Percentiles rank a stretch among this genome's conserved stretches.
Conservation (phyloP, 2,888 invertebrate species). For the Apodemia mormo region DNA sequence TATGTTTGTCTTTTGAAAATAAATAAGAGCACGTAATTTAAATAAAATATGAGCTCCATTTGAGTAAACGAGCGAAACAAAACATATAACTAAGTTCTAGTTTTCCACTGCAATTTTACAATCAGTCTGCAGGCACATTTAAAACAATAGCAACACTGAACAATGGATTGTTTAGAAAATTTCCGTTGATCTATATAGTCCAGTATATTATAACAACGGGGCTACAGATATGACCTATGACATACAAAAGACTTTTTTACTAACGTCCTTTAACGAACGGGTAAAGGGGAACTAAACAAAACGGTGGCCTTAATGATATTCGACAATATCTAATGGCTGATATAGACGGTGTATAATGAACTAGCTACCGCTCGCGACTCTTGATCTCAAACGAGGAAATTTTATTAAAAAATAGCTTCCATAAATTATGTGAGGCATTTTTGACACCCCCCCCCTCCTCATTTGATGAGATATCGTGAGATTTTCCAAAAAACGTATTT, state of each 20-base stretch:
- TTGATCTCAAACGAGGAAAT: no score
- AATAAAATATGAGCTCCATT: neutral
- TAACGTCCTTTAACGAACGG: neutral
- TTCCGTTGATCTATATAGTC: neutral
- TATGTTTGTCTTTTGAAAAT: no score
- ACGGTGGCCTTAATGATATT: no score
- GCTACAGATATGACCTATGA: neutral
- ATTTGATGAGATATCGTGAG: no score
- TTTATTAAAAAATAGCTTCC: no score
- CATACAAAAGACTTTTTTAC: neutral
- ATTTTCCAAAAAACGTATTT: no score
- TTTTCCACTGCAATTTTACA: slow-evolving; percentile 4
- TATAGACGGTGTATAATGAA: no score
- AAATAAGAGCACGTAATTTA: neutral
- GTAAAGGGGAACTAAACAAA: neutral
- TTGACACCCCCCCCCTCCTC: no score
- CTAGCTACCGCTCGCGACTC: no score
- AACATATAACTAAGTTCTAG: neutral
- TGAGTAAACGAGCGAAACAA: neutral
- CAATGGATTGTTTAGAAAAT: slow-evolving; percentile 15
- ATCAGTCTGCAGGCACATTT: neutral
- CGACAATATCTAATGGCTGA: no score
- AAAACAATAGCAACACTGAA: slow-evolving; percentile 7
- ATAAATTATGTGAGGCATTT: no score
- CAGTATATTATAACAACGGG: neutral